Evolutionary conservation across 2,888 invertebrate genomes (phyloP).

Genomic region (Elysia crispata): DNA sequence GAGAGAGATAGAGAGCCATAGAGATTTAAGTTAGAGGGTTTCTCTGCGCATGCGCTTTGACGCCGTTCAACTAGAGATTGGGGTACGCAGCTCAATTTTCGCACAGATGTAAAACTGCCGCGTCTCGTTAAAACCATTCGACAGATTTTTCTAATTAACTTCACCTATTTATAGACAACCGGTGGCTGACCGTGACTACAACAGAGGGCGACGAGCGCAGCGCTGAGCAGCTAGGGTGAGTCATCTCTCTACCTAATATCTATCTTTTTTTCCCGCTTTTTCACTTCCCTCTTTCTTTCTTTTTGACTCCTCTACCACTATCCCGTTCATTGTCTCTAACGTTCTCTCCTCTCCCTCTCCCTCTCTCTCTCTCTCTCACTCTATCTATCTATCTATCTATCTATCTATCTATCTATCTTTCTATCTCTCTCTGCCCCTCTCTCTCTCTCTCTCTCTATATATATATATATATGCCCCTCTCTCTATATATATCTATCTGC

Average conservation of each 20-base stretch:
- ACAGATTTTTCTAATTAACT: no score
- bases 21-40: background rate
- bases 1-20: slow-evolving; percentile 25
- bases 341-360: background rate
- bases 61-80: no score
- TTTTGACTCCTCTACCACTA: background rate
- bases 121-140: no score
- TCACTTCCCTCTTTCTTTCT: background rate
- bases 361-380: slow-evolving; percentile 1
- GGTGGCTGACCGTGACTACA: no score
- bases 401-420: background rate
- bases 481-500: background rate
- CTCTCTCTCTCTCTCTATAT: slow-evolving; percentile 2
- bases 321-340: background rate
- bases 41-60: no score
- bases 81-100: no score
- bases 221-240: no score
- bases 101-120: no score
- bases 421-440: slow-evolving; percentile 10
- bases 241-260: background rate
- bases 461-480: background rate
- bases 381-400: slow-evolving; percentile 4
- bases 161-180: no score
- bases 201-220: no score
- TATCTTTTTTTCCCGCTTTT: background rate